phyloP scores from a whole-genome alignment of 2,888 invertebrate species.

The Notocelia uddmanniana region DNA sequence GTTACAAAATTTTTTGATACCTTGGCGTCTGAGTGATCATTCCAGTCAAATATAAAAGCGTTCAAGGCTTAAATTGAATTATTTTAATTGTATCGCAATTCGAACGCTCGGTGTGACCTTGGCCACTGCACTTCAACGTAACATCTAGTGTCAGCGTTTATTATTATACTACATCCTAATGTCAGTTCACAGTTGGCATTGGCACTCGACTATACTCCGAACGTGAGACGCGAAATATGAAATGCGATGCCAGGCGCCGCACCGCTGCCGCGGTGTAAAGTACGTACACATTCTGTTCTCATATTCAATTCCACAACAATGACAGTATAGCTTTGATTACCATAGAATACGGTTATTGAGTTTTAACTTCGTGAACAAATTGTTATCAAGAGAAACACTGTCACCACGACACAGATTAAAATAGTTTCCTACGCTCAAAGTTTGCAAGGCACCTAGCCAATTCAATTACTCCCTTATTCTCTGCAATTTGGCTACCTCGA shows the following conservation, averaged over 20 bases:
- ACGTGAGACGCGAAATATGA: constrained; percentile 29
- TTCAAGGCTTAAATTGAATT: constrained; percentile 13
- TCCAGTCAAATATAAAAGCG: no score
- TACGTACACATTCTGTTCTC: constrained; percentile 6
- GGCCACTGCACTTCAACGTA: background rate
- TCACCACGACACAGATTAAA: constrained; percentile 13
- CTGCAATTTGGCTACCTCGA: constrained; percentile 31
- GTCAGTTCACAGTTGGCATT: no score
- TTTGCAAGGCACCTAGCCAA: constrained; percentile 35
- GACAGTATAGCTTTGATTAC: background rate
- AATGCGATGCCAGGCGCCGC: constrained; percentile 30
- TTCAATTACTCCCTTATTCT: constrained; percentile 34
- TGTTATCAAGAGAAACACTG: background rate
- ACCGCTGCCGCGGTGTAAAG: background rate
- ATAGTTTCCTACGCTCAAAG: constrained; percentile 10
- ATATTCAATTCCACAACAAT: background rate
- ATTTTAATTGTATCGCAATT: constrained; percentile 11
- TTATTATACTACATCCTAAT: constrained; percentile 39
- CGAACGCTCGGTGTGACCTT: constrained; percentile 19
- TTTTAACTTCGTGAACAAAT: background rate
- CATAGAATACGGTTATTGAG: background rate
- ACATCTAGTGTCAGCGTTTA: constrained; percentile 28
- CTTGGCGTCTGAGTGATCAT: no score
- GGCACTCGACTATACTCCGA: constrained; percentile 33
- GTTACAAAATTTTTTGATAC: no score